Evolutionary conservation across 2,888 invertebrate genomes (phyloP), one percentile per base, ranked within the genome.

Genomic region (Cheilosia pagana): DNA sequence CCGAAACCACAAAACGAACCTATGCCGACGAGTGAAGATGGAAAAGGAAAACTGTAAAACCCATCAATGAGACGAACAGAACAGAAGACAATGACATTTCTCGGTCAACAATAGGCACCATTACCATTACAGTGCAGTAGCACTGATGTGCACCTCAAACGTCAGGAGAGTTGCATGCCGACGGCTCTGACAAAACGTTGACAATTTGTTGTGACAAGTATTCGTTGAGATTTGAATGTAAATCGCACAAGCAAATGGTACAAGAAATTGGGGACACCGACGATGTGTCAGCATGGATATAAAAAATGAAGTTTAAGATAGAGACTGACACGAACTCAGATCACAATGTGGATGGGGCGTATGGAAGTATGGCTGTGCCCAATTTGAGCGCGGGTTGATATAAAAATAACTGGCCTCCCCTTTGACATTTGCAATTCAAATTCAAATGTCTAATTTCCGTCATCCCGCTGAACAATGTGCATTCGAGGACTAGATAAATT

Each of bases 351-450:
- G 45, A 48, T n/a, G 28, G 50, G 16, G 12, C 16, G 14, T 8
- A 31, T 28, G 23, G 6, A 57, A 65, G 52, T 57, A 70, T 81
- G 59, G 31, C 25, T 1, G 23, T 21, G 39, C 5, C 62, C 55
- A 10, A 31, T 55, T 53, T 50, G 50, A 62, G 48, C 70, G 57
- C 75, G 74, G 28, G 23, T 28, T 57, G 35, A 35, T 35, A 72
- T 62, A 72, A 77, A 72, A 77, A 74, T 77, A 68, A 50, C 43
- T 60, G 31, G 67, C 62, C 72, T 67, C 77, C 78, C 68, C 62
- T 72, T 62, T 62, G 77, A 83, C 78, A 83, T 83, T 83, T 83
- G 78, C 82, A 83, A 78, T 78, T 83, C 82, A 83, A 83, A 83
- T 83, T 68, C 16, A 50, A 35, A 16, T 62, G 71, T 68, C 67